Evolutionary conservation across 2,797 vertebrate genomes (phyloP).

Genomic region (Hippoglossus hippoglossus): DNA sequence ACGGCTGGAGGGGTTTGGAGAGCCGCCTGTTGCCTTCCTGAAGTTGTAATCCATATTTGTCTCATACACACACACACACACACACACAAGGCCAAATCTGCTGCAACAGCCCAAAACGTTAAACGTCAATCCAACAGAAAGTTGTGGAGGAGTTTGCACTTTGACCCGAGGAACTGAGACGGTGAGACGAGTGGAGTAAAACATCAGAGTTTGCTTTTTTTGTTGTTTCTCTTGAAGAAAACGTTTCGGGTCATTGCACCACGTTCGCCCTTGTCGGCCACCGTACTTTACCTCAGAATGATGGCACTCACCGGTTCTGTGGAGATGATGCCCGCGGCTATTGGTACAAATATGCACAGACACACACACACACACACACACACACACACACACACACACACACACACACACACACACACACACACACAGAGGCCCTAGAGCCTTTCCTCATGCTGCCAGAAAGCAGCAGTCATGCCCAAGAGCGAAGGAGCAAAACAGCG

Average conservation of each 20-base stretch:
- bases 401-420: slow-evolving; percentile 27
- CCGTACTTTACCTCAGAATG: background rate
- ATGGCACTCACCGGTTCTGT: slow-evolving; percentile 18
- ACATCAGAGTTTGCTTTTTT: too few relatives aligned
- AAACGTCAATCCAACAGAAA: too few relatives aligned
- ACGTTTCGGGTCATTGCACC: background rate
- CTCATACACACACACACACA: too few relatives aligned
- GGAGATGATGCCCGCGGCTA: slow-evolving; percentile 44
- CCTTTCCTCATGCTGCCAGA: too few relatives aligned
- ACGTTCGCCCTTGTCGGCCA: background rate
- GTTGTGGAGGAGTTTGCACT: background rate
- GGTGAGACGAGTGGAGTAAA: too few relatives aligned
- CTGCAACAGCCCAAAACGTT: too few relatives aligned
- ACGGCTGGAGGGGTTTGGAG: too few relatives aligned
- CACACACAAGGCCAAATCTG: too few relatives aligned
- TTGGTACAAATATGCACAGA: slow-evolving; percentile 27
- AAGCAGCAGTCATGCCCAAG: slow-evolving; percentile 35
- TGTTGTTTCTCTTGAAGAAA: background rate
- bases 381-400: background rate
- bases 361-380: background rate
- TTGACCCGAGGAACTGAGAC: background rate
- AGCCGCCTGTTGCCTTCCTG: too few relatives aligned
- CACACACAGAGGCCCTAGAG: too few relatives aligned
- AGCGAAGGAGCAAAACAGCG: slow-evolving; percentile 32
- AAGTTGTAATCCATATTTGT: too few relatives aligned